A percentile compares a stretch with the other conserved stretches of the same genome.
phyloP scores from a whole-genome alignment of 2,113 vertebrate species.

The Papio anubis region DNA sequence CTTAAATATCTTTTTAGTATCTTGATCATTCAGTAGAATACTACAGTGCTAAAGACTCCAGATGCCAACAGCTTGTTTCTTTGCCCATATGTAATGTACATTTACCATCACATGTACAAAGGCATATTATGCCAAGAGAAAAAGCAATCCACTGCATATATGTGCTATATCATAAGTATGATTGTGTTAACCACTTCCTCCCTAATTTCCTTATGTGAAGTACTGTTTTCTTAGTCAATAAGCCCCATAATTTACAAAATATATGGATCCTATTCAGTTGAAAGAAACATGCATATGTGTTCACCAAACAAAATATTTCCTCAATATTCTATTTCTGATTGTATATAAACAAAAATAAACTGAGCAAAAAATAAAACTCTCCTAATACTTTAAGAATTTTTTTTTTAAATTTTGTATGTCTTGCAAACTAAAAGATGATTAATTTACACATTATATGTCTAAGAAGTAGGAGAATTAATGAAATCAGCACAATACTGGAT shows the following conservation, averaged over 20 bases:
- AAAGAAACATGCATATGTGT: not conserved
- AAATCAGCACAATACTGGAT: not conserved
- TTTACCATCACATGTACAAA: slow-evolving; percentile 25
- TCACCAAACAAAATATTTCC: not conserved
- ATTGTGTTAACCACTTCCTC: slow-evolving; percentile 39
- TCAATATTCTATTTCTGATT: not conserved
- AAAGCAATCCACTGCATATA: not conserved
- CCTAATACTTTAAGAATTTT: not conserved
- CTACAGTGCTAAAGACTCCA: not conserved
- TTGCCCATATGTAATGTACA: not conserved
- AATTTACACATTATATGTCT: not conserved
- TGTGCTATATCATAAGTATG: not conserved
- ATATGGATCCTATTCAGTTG: not conserved
- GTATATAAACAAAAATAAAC: slow-evolving; percentile 25
- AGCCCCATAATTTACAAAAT: slow-evolving; percentile 34
- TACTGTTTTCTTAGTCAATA: slow-evolving; percentile 42
- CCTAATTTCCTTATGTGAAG: not conserved
- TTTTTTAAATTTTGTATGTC: not conserved
- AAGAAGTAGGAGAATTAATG: not conserved
- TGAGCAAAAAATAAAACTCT: not conserved
- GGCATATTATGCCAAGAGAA: slow-evolving; percentile 15
- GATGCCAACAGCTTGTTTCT: not conserved
- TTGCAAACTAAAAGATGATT: not conserved
- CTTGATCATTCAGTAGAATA: not conserved
- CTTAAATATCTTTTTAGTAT: not conserved